These are phyloP conservation scores for Plestiodon gilberti DNA, from an alignment of 2,113 vertebrate species.

Conservation along the genomic window DNA sequence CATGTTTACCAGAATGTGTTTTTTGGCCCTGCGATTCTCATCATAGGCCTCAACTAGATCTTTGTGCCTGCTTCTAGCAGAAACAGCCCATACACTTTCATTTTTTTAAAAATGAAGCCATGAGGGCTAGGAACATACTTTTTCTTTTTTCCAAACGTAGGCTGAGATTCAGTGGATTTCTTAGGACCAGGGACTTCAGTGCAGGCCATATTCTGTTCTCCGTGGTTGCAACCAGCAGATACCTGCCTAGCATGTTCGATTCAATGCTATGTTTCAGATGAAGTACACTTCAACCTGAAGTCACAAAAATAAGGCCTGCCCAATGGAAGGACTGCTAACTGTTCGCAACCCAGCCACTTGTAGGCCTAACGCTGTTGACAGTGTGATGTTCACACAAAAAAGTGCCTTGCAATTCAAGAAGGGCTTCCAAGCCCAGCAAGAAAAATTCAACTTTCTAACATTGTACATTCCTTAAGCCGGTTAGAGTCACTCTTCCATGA, in stretches of 20 bases:
- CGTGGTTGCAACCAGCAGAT: not conserved
- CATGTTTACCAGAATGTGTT: not conserved
- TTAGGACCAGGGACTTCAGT: not conserved
- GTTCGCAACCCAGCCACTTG: constrained; percentile 43
- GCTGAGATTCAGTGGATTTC: not conserved
- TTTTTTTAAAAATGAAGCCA: not conserved
- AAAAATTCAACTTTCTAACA: constrained; percentile 45
- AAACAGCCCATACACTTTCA: not conserved
- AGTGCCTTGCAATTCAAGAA: constrained; percentile 57
- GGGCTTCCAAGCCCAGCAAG: not conserved
- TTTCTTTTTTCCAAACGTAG: not conserved
- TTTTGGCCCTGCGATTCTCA: not conserved
- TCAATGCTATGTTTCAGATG: not conserved
- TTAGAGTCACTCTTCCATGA: constrained; percentile 74
- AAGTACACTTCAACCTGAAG: not conserved
- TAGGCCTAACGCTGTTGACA: constrained; percentile 51
- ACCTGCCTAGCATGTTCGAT: not conserved
- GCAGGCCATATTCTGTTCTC: not conserved
- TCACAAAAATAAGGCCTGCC: constrained; percentile 16
- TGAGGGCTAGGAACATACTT: not conserved
- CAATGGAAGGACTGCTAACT: constrained; percentile 46
- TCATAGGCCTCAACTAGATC: not conserved
- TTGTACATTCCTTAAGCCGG: constrained; percentile 67
- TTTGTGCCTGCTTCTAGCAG: not conserved
- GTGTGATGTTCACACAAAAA: constrained; percentile 22